phyloP scores from a whole-genome alignment of 2,888 invertebrate species.

The Chironomus tentans region DNA sequence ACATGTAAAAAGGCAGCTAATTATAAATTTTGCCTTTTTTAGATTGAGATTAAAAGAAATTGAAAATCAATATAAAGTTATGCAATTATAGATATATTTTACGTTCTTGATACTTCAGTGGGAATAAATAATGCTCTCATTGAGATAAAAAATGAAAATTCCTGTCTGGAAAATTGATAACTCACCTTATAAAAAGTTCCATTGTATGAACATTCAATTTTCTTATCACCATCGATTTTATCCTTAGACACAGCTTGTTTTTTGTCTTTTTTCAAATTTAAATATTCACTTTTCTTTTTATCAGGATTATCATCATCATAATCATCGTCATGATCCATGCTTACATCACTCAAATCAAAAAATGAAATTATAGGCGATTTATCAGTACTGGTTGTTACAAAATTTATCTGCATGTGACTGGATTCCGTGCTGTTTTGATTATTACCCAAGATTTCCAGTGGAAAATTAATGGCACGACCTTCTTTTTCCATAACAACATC shows the following conservation, averaged over 20 bases:
- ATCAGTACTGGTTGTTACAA: constrained; percentile 14
- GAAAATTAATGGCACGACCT: constrained; percentile 25
- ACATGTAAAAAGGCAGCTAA: too few relatives aligned
- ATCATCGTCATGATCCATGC: constrained; percentile 56
- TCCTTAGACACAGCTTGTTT: not conserved
- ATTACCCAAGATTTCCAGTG: not conserved
- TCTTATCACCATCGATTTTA: not conserved
- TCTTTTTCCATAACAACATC: constrained; percentile 9
- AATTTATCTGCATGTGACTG: constrained; percentile 6
- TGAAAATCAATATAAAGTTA: too few relatives aligned
- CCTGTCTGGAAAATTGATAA: not conserved
- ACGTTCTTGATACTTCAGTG: too few relatives aligned
- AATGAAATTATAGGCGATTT: constrained; percentile 4
- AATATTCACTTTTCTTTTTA: not conserved
- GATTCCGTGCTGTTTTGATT: not conserved
- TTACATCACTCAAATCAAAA: constrained; percentile 66
- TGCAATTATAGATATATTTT: too few relatives aligned
- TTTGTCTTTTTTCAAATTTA: not conserved
- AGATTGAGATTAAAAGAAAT: too few relatives aligned
- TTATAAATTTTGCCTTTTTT: too few relatives aligned
- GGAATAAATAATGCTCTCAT: too few relatives aligned
- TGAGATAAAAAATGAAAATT: not conserved
- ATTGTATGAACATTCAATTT: not conserved
- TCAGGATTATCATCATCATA: constrained; percentile 38
- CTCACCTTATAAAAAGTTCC: constrained; percentile 12